Evolutionary conservation across 1,140 invertebrate genomes (phyloP).

Genomic region (Trinorchestia longiramus): DNA sequence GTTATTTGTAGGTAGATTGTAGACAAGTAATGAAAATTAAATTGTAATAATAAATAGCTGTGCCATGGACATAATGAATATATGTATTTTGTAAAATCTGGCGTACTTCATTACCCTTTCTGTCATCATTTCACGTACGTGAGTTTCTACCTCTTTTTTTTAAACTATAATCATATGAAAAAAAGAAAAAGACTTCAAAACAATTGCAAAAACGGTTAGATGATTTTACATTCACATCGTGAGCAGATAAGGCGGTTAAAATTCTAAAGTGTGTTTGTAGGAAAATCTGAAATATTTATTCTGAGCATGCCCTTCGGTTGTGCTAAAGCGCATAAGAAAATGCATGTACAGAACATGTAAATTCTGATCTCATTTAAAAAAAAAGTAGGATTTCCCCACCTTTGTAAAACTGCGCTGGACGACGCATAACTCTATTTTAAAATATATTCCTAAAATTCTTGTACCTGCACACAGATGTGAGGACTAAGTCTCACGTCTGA

Average conservation of each 20-base stretch:
- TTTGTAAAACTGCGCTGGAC: neutral
- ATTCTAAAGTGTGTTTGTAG: neutral
- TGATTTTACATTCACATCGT: neutral
- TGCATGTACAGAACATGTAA: neutral
- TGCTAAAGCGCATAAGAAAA: neutral
- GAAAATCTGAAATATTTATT: neutral
- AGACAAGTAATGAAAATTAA: neutral
- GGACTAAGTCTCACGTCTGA: neutral
- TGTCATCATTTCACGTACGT: neutral
- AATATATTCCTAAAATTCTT: neutral
- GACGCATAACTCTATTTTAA: too few species aligned
- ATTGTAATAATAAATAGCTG: neutral
- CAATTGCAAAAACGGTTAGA: neutral
- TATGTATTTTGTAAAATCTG: constrained; percentile 16
- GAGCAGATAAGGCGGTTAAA: neutral
- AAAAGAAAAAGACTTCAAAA: neutral
- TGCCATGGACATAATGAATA: constrained; percentile 38
- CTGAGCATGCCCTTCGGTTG: neutral
- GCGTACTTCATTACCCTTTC: neutral
- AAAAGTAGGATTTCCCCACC: neutral
- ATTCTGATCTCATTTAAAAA: neutral
- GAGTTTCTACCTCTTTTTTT: neutral
- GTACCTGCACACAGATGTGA: neutral
- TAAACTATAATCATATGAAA: neutral
- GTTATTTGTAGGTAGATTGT: neutral